phyloP scores from a whole-genome alignment of 2,888 invertebrate species.

The Oscheius sp. region DNA sequence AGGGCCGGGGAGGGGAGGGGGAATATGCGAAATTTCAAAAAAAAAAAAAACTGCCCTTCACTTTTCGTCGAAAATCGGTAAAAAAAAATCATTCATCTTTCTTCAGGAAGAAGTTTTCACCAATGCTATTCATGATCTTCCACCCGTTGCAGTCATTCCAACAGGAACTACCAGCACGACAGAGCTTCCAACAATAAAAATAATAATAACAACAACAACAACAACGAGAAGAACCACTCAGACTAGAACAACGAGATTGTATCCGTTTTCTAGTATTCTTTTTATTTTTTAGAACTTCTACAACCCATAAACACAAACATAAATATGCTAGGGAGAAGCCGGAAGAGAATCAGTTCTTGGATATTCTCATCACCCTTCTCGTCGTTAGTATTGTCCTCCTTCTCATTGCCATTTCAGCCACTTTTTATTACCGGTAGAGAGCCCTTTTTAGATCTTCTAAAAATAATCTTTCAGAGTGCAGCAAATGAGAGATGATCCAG shows the following conservation, averaged over 20 bases:
- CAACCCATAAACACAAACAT: conserved; percentile 8
- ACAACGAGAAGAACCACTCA: neutral
- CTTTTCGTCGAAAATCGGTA: too few relatives aligned
- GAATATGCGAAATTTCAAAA: too few relatives aligned
- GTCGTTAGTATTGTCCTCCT: conserved; percentile 24
- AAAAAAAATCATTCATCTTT: neutral
- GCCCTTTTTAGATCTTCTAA: neutral
- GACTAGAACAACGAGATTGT: neutral
- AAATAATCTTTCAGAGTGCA: conserved; percentile 3
- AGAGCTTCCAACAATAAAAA: neutral
- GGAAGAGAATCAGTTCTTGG: conserved; percentile 24
- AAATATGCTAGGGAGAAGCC: conserved; percentile 10
- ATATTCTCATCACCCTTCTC: conserved; percentile 22
- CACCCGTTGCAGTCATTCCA: neutral
- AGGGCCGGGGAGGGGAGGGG: too few relatives aligned
- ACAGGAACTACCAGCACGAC: neutral
- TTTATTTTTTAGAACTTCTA: neutral
- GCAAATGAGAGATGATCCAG: conserved; percentile 9
- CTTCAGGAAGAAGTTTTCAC: conserved; percentile 10
- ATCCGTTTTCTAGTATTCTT: neutral
- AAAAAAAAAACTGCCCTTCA: too few relatives aligned
- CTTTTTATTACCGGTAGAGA: conserved; percentile 21
- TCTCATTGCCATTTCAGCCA: conserved; percentile 26
- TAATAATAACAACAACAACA: conserved; percentile 1
- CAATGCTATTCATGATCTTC: neutral